Evolutionary conservation across 2,888 invertebrate genomes (phyloP).

Genomic region (Nemoura dubitans): DNA sequence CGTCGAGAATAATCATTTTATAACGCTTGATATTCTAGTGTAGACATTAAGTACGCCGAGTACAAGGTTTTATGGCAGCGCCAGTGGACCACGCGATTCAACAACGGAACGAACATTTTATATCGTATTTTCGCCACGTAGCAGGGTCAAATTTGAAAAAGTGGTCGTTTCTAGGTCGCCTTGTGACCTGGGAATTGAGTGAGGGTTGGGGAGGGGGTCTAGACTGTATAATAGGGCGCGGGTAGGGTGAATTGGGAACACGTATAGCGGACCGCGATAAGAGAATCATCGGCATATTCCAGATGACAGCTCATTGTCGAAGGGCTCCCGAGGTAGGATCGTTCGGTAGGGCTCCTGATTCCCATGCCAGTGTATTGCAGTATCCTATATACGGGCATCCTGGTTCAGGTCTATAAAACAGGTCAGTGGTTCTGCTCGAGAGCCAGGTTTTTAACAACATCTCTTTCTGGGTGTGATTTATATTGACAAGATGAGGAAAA

Average conservation of each 20-base stretch:
- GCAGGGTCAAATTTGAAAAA: neutral
- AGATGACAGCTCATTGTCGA: neutral
- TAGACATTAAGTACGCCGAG: neutral
- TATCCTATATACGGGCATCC: too few relatives aligned
- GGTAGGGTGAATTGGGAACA: neutral
- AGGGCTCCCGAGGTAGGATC: too few relatives aligned
- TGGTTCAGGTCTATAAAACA: neutral
- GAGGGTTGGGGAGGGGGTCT: neutral
- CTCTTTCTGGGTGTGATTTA: neutral
- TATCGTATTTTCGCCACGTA: neutral
- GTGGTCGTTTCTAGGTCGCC: neutral
- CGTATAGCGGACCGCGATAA: neutral
- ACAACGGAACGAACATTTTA: neutral
- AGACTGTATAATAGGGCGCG: neutral
- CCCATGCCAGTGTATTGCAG: neutral
- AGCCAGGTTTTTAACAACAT: neutral
- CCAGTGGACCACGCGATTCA: neutral
- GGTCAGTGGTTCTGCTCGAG: neutral
- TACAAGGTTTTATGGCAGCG: neutral
- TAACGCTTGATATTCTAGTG: neutral
- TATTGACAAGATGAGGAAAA: neutral
- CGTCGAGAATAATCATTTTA: neutral
- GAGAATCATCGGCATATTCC: conserved; percentile 12
- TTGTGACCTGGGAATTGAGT: neutral
- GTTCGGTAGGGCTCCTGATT: neutral